Evolutionary conservation across 2,113 vertebrate species (phyloP).

Genomic region (Patagioenas fasciata): DNA sequence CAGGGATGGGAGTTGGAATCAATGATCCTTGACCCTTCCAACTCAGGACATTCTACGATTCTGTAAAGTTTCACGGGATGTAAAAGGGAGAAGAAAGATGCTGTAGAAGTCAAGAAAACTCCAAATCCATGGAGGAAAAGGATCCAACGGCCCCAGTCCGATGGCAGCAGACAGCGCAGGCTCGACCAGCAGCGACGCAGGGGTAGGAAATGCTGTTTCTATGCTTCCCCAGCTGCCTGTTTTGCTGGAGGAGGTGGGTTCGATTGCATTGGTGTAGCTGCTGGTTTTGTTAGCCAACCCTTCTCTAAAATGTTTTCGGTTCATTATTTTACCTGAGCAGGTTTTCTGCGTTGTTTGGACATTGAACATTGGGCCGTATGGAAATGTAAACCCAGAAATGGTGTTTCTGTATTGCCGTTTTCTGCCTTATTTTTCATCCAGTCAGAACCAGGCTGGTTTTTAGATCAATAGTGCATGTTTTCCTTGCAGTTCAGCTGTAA

Average conservation of each 20-base stretch:
- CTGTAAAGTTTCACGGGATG: too few species aligned
- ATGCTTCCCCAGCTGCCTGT: background rate
- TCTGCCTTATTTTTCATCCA: background rate
- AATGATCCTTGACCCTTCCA: too few species aligned
- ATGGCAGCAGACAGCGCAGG: background rate
- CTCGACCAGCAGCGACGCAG: fast-evolving
- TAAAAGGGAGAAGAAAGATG: background rate
- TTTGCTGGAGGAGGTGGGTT: background rate
- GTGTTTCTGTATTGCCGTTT: background rate
- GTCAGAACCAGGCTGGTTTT: background rate
- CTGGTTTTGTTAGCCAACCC: background rate
- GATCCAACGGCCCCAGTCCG: fast-evolving
- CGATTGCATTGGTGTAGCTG: background rate
- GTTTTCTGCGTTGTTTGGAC: background rate
- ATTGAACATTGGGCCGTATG: too few species aligned
- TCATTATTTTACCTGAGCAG: fast-evolving
- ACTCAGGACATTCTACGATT: too few species aligned
- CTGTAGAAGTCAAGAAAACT: background rate
- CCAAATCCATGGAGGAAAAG: background rate
- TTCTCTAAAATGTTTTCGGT: fast-evolving
- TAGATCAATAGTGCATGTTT: background rate
- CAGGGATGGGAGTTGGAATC: too few species aligned
- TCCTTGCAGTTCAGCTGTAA: fast-evolving
- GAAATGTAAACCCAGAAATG: background rate
- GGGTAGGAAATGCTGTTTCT: background rate